Evolutionary conservation across 2,888 invertebrate genomes (phyloP).

Genomic region (Dicyrtoma fusca): DNA sequence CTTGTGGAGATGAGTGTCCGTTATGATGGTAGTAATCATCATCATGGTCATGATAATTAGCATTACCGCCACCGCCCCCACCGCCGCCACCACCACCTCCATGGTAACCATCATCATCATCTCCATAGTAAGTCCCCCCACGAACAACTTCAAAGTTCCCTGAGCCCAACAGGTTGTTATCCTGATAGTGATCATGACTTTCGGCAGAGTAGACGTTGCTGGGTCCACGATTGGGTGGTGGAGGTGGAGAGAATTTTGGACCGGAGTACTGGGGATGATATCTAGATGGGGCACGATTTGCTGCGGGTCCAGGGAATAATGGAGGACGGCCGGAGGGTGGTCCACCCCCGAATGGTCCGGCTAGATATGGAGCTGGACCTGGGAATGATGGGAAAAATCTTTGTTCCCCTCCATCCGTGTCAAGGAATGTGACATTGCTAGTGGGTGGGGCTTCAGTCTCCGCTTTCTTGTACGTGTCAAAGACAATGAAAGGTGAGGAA

Average conservation of each 20-base stretch:
- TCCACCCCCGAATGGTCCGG: constrained; percentile 42
- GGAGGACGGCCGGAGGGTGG: constrained; percentile 45
- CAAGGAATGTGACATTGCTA: constrained; percentile 39
- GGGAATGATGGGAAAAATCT: constrained; percentile 55
- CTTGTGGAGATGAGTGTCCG: constrained; percentile 61
- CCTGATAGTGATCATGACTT: constrained; percentile 59
- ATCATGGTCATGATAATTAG: constrained; percentile 78
- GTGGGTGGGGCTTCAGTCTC: constrained; percentile 22
- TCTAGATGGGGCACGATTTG: constrained; percentile 53
- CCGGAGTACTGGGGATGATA: constrained; percentile 48
- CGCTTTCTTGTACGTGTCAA: constrained; percentile 47
- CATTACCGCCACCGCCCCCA: constrained; percentile 56
- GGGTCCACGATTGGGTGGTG: constrained; percentile 50
- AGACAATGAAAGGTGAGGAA: constrained; percentile 45
- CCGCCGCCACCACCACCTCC: constrained; percentile 58
- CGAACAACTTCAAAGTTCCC: constrained; percentile 85
- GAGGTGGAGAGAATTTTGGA: constrained; percentile 44
- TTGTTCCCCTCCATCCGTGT: constrained; percentile 52
- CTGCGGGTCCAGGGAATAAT: constrained; percentile 53
- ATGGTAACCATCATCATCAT: constrained; percentile 70
- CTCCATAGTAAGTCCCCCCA: constrained; percentile 76
- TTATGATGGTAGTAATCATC: constrained; percentile 68
- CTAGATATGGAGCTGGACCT: constrained; percentile 43
- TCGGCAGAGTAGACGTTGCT: constrained; percentile 49
- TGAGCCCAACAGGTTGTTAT: constrained; percentile 73